Base-by-base conservation (phyloP, 2,113 vertebrate species). In the Ceyx margarethae region DNA sequence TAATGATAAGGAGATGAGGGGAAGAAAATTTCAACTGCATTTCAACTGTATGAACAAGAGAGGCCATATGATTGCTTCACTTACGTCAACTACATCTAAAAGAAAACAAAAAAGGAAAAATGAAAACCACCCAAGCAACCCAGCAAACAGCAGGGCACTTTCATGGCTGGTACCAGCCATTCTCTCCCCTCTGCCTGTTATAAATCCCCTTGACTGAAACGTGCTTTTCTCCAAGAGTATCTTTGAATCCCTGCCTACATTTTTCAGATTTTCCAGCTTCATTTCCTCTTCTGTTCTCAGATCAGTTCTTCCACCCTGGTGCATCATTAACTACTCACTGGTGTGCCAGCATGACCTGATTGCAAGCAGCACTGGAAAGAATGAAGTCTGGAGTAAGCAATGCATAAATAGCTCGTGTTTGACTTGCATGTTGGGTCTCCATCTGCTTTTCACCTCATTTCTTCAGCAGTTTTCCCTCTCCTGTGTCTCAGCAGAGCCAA, bases 241-340 rank as follows among this genome's bases (percentile, higher is more conserved):
- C 29, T 87, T 3, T 87, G 85, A 95, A 79, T 73, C 58, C 11
- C 64, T 80, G 88, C 73, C 90, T 68, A 26, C 35, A 84, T 81
- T 80, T 68, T 88, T 72, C 76, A 90, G 28, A 77, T 78, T 91
- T 91, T 83, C 82, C 85, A 93, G 69, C 48, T 28, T 57, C 9
- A 91, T 86, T 90, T 91, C 91, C 80, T 86, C 48, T 37, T 58
- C 60, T 67, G 46, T 40, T 83, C 43, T 64, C 43, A 85, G 60
- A n/a, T 87, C 64, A 88, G 18, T 88, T 71, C 91, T 58, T 42
- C 56, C 20, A 67, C 68, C 43, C 87, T 35, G 26, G 87, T 90
- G 90, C 93, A 91, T 83, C 93, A 91, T 82, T 71, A 95, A 67
- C 80, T 64, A 53, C 62, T 73, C 74, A 43, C n/a, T 60, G 64